A percentile compares a stretch with the other conserved stretches of the same genome.
These are phyloP conservation scores for Sabatieria punctata DNA, from an alignment of 2,888 invertebrate species.

Conservation along the genomic window DNA sequence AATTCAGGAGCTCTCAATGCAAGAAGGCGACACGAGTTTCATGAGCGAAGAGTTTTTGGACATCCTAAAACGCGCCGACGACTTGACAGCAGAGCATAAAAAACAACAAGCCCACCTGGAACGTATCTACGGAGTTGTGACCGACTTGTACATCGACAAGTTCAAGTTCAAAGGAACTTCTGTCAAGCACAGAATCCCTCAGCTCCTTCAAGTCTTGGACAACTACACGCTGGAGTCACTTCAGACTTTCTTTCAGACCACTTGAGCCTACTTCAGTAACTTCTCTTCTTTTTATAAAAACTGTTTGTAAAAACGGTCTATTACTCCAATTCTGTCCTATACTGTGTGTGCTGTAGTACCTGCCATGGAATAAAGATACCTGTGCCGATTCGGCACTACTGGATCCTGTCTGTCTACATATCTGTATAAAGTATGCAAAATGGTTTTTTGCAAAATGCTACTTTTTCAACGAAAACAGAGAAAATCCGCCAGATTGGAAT, in stretches of 20 bases:
- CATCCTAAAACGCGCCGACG: neutral
- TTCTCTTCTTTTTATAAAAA: too few species aligned
- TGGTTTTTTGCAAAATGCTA: too few species aligned
- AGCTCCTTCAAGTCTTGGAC: slow-evolving; percentile 42
- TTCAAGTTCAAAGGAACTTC: slow-evolving; percentile 51
- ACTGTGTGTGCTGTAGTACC: too few species aligned
- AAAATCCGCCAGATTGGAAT: too few species aligned
- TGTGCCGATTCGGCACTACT: too few species aligned
- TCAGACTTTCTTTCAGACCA: slow-evolving; percentile 43
- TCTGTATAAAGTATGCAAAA: too few species aligned
- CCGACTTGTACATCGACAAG: slow-evolving; percentile 50
- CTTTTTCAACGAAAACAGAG: too few species aligned
- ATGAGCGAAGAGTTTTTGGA: slow-evolving; percentile 1
- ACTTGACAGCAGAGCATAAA: neutral
- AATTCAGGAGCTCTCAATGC: neutral
- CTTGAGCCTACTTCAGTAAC: too few species aligned
- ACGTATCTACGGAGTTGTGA: slow-evolving; percentile 48
- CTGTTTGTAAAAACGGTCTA: too few species aligned
- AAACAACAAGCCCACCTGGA: slow-evolving; percentile 42
- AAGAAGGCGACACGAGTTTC: slow-evolving; percentile 1
- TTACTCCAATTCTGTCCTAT: too few species aligned
- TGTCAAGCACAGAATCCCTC: slow-evolving; percentile 43
- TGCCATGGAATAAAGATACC: too few species aligned
- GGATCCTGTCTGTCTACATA: too few species aligned
- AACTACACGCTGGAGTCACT: slow-evolving; percentile 44